Evolutionary conservation across 2,888 invertebrate genomes (phyloP), one percentile per base, ranked within the genome.

Genomic region (Rhopalosiphum nymphaeae): DNA sequence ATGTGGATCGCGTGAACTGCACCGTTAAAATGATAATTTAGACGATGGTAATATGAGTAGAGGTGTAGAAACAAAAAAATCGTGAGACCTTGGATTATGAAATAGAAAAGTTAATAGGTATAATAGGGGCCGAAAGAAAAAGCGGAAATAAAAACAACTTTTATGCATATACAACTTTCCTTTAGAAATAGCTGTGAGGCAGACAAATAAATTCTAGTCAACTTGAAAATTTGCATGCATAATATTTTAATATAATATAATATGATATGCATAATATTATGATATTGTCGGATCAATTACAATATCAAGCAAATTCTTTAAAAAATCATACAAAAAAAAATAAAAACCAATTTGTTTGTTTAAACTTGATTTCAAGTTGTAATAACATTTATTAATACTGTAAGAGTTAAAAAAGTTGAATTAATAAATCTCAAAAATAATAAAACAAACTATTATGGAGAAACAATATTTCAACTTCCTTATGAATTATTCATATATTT

Each of bases 401-500:
- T 56, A 42, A 25, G 21, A 49, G 21, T 25, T 56, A 56, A 26
- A 86, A 86, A 5, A 86, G 16, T 46, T 13, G 36, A 44, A 86
- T 11, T 57, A 29, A 89, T 89, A 88, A 88, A 89, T 89, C 25
- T 57, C 29, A 29, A 57, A 13, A 57, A 89, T 89, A 56, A 53
- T 25, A 88, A 36, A 89, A 56, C 78, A 36, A 78, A 78, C 78
- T 78, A 36, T 78, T 57, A 46, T 29, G 57, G 53, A 91, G 21
- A 84, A 86, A 86, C n/a, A 44, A 91, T 57, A 86, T 46, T 85
- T 44, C 85, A 21, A 44, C 56, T 57, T 29, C 10, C 44, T 7
- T 29, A 85, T 86, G 44, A 92, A 92, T 92, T 44, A 92, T 92
- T 86, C 92, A 87, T 61, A 7, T 16, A n/a, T 36, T 92, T 61